Percentiles rank a stretch among this genome's conserved stretches.
phyloP scores from a whole-genome alignment of 2,888 invertebrate genomes.

The Erpobdella octoculata region DNA sequence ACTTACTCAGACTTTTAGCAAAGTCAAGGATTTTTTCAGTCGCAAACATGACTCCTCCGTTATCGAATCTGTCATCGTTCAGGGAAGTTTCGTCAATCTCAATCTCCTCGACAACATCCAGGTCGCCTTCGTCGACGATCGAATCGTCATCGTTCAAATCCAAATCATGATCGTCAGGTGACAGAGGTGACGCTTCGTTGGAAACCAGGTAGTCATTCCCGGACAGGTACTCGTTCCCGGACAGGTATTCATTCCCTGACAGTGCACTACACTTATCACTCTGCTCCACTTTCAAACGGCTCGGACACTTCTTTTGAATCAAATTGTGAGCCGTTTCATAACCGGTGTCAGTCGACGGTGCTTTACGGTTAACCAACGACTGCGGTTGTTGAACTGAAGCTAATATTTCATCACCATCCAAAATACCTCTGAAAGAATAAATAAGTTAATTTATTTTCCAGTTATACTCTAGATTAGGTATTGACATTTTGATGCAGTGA shows the following conservation, averaged over 20 bases:
- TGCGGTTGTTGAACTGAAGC: not conserved
- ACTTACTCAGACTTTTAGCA: not conserved
- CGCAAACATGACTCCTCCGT: not conserved
- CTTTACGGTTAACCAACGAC: not conserved
- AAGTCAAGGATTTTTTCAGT: not conserved
- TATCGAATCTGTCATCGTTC: not conserved
- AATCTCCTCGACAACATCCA: not conserved
- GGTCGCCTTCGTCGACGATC: not conserved
- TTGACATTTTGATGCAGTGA: no score
- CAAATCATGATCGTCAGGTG: not conserved
- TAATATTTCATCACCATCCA: not conserved
- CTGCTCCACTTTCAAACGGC: no score
- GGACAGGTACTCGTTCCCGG: no score
- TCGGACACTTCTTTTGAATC: no score
- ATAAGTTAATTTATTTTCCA: no score
- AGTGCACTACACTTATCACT: no score
- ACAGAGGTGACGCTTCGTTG: no score
- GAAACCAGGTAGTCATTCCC: no score
- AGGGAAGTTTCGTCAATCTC: not conserved
- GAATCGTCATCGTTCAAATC: not conserved
- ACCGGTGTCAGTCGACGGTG: not conserved
- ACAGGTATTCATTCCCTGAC: no score
- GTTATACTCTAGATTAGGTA: no score
- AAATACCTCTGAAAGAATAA: constrained; percentile 2
- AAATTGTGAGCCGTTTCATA: no score